These are phyloP conservation scores for Bufo gargarizans DNA, from an alignment of 2,113 vertebrate genomes.

Conservation along the genomic window DNA sequence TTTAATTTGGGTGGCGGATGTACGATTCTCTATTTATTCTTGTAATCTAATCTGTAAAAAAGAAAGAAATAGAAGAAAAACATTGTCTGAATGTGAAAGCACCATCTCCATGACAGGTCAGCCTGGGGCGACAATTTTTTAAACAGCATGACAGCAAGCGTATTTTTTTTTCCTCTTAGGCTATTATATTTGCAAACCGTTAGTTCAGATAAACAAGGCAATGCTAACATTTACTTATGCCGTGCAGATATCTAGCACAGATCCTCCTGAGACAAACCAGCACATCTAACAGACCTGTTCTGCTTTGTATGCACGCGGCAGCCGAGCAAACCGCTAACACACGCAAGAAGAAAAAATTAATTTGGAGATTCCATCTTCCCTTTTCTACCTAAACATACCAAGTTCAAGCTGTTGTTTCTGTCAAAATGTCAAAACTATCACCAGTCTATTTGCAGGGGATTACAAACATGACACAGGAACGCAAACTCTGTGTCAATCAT, in stretches of 20 bases:
- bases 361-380: conserved; percentile 45
- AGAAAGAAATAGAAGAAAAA: background rate
- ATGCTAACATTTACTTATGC: conserved; percentile 54
- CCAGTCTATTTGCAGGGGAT: conserved; percentile 24
- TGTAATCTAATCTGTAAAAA: background rate
- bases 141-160: conserved; percentile 46
- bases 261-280: conserved; percentile 41
- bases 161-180: conserved; percentile 31
- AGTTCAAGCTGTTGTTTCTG: conserved; percentile 44
- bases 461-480: background rate
- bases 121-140: background rate
- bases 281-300: background rate
- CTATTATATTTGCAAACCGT: conserved; percentile 49
- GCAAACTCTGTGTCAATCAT: background rate
- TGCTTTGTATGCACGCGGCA: conserved; percentile 37
- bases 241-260: conserved; percentile 45
- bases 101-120: conserved; percentile 49
- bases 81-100: conserved; percentile 6
- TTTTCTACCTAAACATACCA: conserved; percentile 17
- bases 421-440: conserved; percentile 22
- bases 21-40: conserved; percentile 48
- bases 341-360: conserved; percentile 25
- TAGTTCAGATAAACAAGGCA: conserved; percentile 54
- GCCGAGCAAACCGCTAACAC: conserved; percentile 6
- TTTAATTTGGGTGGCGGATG: conserved; percentile 50